Percentiles rank a stretch among this genome's conserved stretches.
Evolutionary conservation across 2,888 invertebrate species (phyloP).

Genomic region (Chironomus tentans): DNA sequence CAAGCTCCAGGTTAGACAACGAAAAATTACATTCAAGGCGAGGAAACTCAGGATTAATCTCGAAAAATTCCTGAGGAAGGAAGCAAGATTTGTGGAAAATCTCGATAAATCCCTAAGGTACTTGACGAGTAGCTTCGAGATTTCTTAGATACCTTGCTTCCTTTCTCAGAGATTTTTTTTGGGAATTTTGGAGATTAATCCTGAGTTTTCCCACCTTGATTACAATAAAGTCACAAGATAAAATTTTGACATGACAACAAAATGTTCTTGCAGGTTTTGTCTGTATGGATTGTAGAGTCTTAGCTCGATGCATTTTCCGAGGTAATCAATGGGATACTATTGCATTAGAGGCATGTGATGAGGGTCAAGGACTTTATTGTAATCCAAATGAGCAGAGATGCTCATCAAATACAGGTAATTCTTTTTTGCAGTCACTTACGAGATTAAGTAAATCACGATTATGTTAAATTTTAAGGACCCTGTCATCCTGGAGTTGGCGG

Average conservation of each 20-base stretch:
- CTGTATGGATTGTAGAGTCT: slow-evolving; percentile 39
- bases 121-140: too few relatives aligned
- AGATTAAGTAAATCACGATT: background rate
- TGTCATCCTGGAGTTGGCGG: slow-evolving; percentile 14
- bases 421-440: background rate
- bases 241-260: background rate
- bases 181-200: too few relatives aligned
- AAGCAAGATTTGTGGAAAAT: too few relatives aligned
- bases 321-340: slow-evolving; percentile 40
- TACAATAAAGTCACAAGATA: background rate
- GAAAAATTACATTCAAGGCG: too few relatives aligned
- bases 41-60: too few relatives aligned
- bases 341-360: slow-evolving; percentile 40
- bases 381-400: slow-evolving; percentile 36
- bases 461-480: background rate
- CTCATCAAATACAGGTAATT: slow-evolving; percentile 30
- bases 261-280: slow-evolving; percentile 34
- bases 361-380: slow-evolving; percentile 38
- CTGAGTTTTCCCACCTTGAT: too few relatives aligned
- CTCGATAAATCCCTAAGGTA: too few relatives aligned
- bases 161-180: too few relatives aligned
- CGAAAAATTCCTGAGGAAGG: too few relatives aligned
- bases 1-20: slow-evolving; percentile 18
- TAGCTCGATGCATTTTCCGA: slow-evolving; percentile 39
- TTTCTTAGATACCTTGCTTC: too few relatives aligned